Percentiles rank a stretch among this genome's conserved stretches.
Conservation (phyloP, 2,113 vertebrate species). For the Nothocercus julius region DNA sequence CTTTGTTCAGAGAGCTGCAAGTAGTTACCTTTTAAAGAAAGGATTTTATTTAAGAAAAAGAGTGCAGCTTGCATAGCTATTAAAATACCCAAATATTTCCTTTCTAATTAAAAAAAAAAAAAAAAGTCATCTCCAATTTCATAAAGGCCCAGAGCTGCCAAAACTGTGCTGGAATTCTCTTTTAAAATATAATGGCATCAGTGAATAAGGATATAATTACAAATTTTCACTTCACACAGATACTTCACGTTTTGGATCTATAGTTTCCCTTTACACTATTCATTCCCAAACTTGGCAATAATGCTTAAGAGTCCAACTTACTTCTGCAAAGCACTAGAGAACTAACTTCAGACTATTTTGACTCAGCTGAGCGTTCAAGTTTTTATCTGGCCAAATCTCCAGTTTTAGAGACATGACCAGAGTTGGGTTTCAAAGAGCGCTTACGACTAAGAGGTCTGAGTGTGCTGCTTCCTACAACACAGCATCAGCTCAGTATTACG, state of each 20-base stretch:
- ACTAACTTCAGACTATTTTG: background rate
- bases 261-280: background rate
- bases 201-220: background rate
- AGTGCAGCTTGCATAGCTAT: slow-evolving; percentile 12
- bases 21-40: slow-evolving; percentile 72
- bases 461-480: background rate
- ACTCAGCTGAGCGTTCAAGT: background rate
- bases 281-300: background rate
- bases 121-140: background rate
- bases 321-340: background rate
- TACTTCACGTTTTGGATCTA: background rate
- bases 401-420: background rate
- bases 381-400: background rate
- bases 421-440: background rate
- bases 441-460: background rate
- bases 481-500: background rate
- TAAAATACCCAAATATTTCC: slow-evolving; percentile 54
- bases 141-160: background rate
- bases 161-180: slow-evolving; percentile 10
- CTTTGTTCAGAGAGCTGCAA: slow-evolving; percentile 70
- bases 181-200: slow-evolving; percentile 1
- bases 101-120: slow-evolving; percentile 34
- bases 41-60: slow-evolving; percentile 44
- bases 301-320: background rate
- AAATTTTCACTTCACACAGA: slow-evolving; percentile 2